A percentile compares a stretch with the other conserved stretches of the same genome.
These are phyloP conservation scores for Ostrea denselamellosa DNA, from an alignment of 1,140 invertebrate species.

Conservation along the genomic window DNA sequence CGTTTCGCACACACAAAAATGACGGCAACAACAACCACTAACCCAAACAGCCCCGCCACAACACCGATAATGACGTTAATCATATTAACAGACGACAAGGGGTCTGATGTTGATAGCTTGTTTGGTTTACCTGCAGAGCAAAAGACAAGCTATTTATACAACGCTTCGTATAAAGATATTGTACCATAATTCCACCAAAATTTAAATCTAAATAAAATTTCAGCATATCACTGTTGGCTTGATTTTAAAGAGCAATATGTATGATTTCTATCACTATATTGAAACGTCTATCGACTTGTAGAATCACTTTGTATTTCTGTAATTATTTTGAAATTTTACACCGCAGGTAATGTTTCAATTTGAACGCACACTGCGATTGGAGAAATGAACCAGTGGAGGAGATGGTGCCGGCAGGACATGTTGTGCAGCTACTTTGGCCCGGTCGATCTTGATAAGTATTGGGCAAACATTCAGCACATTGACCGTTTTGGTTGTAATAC, in stretches of 20 bases:
- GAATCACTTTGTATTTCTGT: background rate
- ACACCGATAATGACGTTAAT: background rate
- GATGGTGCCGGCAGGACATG: background rate
- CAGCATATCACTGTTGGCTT: background rate
- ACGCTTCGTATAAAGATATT: no score
- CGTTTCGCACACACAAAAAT: background rate
- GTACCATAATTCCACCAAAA: no score
- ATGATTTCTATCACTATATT: no score
- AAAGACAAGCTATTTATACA: no score
- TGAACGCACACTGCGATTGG: background rate
- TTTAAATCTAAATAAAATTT: no score
- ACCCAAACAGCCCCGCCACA: background rate
- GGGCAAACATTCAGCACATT: background rate
- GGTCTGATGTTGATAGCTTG: background rate
- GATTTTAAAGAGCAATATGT: background rate
- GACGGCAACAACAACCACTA: background rate
- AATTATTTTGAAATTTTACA: background rate
- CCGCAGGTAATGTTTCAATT: background rate
- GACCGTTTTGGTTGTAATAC: background rate
- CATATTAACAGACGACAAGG: background rate
- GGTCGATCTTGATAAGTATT: slow-evolving; percentile 5
- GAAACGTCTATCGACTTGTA: background rate
- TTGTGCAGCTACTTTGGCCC: background rate
- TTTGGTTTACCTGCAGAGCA: background rate
- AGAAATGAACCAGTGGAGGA: background rate